Evolutionary conservation across 2,113 vertebrate species (phyloP), one percentile per base, ranked within the genome.

Genomic region (Phyllostomus hastatus): DNA sequence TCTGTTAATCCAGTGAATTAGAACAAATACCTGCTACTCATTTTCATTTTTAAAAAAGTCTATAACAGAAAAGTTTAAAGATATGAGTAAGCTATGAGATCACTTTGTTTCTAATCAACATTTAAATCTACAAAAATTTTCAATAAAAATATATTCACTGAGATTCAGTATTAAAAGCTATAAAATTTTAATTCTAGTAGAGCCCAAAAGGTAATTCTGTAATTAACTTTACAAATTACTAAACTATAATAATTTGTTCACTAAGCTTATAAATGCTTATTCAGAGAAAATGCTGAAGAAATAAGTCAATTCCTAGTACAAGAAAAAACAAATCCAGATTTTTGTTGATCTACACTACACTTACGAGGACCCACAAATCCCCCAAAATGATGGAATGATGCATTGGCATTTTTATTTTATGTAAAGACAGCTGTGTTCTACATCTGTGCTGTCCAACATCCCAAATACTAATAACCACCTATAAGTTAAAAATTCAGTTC

Each of bases 321-420:
- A 93, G 52, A 85, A 97, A 96, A 94, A 8, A 54, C 31, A 93
- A 76, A 84, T 84, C 15, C 12, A 91, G 46, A 48, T 91, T 95
- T 88, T 31, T 78, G 20, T 69, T 94, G 33, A 64, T 59, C 24
- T 33, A 70, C 6, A 79, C 43, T 43, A 92, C 1, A 73, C 14
- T 61, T 41, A 12, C 83, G 28, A 94, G 52, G 38, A 80, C 78
- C 35, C 31, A 90, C 48, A 96, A 95, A 90, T 92, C 70, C 83
- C 22, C 26, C 43, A 64, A 90, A 69, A 94, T 72, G 57, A 88
- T 11, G 73, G 31, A 86, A 92, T 81, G 20, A 87, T 59, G 11
- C 7, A 35, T 8, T 90, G 67, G 28, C 24, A 20, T 93, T 88
- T 97, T 81, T 69, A 91, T 95, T 73, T 79, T 5, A 80, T 28